Conservation (phyloP, 2,888 invertebrate species). For the Epiblema foenella region DNA sequence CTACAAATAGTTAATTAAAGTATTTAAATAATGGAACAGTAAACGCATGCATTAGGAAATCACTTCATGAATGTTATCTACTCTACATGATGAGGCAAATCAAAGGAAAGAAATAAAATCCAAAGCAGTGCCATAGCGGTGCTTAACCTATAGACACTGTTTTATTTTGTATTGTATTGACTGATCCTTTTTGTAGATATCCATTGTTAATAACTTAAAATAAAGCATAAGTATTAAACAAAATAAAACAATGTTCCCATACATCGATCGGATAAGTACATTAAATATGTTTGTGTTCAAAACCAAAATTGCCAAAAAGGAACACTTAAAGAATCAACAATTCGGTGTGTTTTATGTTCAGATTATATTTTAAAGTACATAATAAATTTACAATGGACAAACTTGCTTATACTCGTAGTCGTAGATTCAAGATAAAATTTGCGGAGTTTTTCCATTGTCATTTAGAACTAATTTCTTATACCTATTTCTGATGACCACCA, state of each 20-base stretch:
- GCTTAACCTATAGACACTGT: constrained; percentile 66
- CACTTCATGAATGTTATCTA: constrained; percentile 32
- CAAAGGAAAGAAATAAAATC: constrained; percentile 58
- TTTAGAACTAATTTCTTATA: no score
- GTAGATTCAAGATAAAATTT: background rate
- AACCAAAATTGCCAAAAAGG: background rate
- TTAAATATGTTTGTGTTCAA: constrained; percentile 27
- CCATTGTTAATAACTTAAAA: background rate
- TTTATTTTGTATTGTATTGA: constrained; percentile 58
- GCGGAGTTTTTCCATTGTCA: background rate
- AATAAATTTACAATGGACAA: background rate
- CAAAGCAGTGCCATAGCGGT: constrained; percentile 78
- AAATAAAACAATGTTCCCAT: constrained; percentile 75
- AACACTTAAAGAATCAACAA: background rate
- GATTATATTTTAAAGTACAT: constrained; percentile 53
- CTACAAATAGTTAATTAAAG: constrained; percentile 13
- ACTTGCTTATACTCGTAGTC: no score
- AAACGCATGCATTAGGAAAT: constrained; percentile 33
- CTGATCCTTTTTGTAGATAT: background rate
- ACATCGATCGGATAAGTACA: constrained; percentile 76
- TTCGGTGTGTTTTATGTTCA: constrained; percentile 57
- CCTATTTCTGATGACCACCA: no score
- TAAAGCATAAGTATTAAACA: constrained; percentile 40
- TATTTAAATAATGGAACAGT: constrained; percentile 21
- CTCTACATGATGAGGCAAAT: constrained; percentile 72